A percentile compares a stretch with the other conserved stretches of the same genome.
phyloP scores from a whole-genome alignment of 1,140 invertebrate genomes.

The Schlechtendalia chinensis region DNA sequence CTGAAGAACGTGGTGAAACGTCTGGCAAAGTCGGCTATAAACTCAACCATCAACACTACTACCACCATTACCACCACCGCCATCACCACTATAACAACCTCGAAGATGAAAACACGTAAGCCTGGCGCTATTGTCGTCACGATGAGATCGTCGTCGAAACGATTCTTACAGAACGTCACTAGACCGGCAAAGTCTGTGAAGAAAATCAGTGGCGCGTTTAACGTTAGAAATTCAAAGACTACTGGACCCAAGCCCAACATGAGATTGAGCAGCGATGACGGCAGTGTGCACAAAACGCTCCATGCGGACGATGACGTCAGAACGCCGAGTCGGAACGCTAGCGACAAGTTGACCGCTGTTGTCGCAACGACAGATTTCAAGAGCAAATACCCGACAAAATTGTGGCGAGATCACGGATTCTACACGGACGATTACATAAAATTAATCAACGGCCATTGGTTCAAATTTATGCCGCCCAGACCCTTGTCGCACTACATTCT shows the following conservation, averaged over 20 bases:
- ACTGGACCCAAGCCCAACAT: background rate
- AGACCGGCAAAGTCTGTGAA: background rate
- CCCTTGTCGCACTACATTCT: slow-evolving; percentile 57
- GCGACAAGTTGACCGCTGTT: background rate
- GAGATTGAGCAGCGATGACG: background rate
- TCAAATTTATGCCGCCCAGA: background rate
- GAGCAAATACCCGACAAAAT: background rate
- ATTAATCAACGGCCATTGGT: slow-evolving; percentile 26
- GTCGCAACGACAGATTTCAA: background rate
- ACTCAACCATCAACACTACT: too few relatives aligned
- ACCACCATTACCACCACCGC: background rate
- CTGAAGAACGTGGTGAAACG: background rate
- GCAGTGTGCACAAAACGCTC: too few relatives aligned
- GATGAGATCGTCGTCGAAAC: background rate
- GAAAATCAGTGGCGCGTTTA: background rate
- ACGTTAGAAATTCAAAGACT: too few relatives aligned
- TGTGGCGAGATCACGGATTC: background rate
- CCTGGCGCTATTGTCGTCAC: background rate
- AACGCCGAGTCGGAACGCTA: background rate
- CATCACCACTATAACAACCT: too few relatives aligned
- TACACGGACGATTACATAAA: slow-evolving; percentile 25
- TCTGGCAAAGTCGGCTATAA: background rate
- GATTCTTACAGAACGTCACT: background rate
- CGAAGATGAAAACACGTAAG: background rate
- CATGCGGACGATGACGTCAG: too few relatives aligned